These are phyloP conservation scores for Trididemnum miniatum DNA, from an alignment of 23 tunicate species.

Conservation along the genomic window DNA sequence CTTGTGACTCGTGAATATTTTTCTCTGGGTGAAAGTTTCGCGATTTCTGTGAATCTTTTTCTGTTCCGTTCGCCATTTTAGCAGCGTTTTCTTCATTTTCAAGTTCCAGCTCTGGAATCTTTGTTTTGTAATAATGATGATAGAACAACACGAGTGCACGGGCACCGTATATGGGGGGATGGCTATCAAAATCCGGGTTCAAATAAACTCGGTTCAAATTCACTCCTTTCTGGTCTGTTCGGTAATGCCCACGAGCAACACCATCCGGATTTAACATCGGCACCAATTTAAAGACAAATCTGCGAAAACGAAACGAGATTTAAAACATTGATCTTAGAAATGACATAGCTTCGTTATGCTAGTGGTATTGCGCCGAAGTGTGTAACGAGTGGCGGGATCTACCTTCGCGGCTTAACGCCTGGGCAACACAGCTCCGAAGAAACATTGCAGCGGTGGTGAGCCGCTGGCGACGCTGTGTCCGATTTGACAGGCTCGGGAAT, in stretches of 20 bases:
- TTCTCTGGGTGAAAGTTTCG: too few species aligned
- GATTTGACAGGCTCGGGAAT: too few species aligned
- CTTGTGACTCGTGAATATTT: too few species aligned
- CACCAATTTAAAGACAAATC: constrained; percentile 71
- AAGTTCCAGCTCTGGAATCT: background rate
- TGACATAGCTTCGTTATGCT: too few species aligned
- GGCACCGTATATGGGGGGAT: constrained; percentile 77
- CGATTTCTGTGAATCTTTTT: background rate
- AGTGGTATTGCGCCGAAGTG: too few species aligned
- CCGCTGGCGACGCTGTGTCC: too few species aligned
- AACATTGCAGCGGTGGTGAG: too few species aligned
- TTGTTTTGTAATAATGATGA: constrained; percentile 65
- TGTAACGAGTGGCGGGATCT: too few species aligned
- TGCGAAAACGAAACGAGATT: background rate
- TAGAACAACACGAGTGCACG: constrained; percentile 72
- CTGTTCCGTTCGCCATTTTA: background rate
- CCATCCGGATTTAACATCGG: constrained; percentile 99
- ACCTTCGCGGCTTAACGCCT: too few species aligned
- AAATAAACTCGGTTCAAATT: constrained; percentile 88
- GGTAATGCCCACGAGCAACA: constrained; percentile 87
- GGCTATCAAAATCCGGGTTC: constrained; percentile 66
- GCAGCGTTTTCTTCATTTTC: background rate
- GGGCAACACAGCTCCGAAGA: too few species aligned
- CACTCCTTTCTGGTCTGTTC: constrained; percentile 91
- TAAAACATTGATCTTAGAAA: too few species aligned